Percentiles rank a stretch among this genome's conserved stretches.
These are phyloP conservation scores for Malacosoma neustria DNA, from an alignment of 2,888 invertebrate species.

Conservation along the genomic window DNA sequence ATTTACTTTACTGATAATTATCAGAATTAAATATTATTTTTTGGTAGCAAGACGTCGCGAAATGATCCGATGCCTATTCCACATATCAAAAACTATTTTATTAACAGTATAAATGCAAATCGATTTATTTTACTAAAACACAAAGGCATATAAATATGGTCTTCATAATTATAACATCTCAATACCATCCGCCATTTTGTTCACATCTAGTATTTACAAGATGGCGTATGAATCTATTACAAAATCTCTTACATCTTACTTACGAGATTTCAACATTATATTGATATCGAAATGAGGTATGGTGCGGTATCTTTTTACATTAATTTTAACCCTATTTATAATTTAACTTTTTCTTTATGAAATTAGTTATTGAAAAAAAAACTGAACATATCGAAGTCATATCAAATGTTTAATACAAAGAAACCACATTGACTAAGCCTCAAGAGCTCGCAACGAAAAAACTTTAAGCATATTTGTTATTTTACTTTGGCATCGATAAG, in stretches of 20 bases:
- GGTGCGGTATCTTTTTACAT: conserved; percentile 30
- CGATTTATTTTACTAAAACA: neutral
- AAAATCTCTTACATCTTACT: neutral
- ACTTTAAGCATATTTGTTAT: too few species aligned
- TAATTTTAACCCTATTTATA: neutral
- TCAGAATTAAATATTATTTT: conserved; percentile 29
- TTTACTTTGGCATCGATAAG: too few species aligned
- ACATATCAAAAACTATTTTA: neutral
- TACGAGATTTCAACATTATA: neutral
- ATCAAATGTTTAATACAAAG: too few species aligned
- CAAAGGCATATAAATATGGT: neutral
- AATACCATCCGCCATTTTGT: conserved; percentile 4
- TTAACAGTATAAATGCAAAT: neutral
- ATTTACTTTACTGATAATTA: too few species aligned
- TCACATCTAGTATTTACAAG: neutral
- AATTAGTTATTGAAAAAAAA: too few species aligned
- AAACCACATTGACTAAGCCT: too few species aligned
- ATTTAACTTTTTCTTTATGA: too few species aligned
- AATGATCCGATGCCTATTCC: conserved; percentile 7
- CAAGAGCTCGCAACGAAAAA: too few species aligned
- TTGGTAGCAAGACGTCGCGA: conserved; percentile 27
- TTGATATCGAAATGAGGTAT: conserved; percentile 45
- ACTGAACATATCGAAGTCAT: too few species aligned
- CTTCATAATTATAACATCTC: neutral
- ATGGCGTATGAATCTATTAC: neutral